Base-by-base conservation (phyloP, 2,113 vertebrate genomes). In the Ciconia stormi region DNA sequence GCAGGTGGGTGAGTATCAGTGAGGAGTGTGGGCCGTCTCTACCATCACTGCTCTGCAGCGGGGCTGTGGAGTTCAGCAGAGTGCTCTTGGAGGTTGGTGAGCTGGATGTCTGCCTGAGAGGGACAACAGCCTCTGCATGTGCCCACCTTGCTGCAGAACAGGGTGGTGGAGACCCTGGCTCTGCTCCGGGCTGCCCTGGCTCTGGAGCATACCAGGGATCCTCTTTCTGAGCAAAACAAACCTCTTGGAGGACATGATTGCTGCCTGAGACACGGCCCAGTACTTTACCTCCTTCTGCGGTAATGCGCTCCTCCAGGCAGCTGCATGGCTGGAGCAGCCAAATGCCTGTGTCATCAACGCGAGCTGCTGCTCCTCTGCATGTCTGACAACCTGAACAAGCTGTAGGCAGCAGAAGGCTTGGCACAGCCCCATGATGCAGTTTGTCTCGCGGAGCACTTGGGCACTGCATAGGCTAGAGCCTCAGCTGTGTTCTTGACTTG, bases 401-500 rank as follows among this genome's bases (percentile, higher is more conserved):
- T 10, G 65, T 26, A 32, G 38, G 69, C 21, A 30, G 56, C 32
- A 5, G 58, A 4, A 17, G 38, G 61, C 34, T 25, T 10, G 49
- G 11, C 21, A 11, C 49, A 21, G 59, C 26, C 13, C 19, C 1
- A 1, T 20, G 20, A 2, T 38, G 26, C n/a, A 8, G n/a, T 13
- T 18, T 15, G 42, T 59, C 65, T 15, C 6, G 2, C 0, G 1
- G 34, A 36, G 58, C 47, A 3, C 55, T 58, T 0, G 2, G 34
- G 21, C 8, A 5, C 80, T 5, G n/a, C 44, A 3, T 10, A 46
- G 36, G 23, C 55, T 42, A 6, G 44, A 50, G 30, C 38, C 23
- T 15, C 5, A 2, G 12, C 67, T 7, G 26, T 1, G 16, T 9
- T 32, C 49, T 32, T 5, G 13, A 6, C 25, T 27, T 16, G 5